These are phyloP conservation scores for Andricus quercusramuli DNA, from an alignment of 2,888 invertebrate genomes.

Conservation along the genomic window DNA sequence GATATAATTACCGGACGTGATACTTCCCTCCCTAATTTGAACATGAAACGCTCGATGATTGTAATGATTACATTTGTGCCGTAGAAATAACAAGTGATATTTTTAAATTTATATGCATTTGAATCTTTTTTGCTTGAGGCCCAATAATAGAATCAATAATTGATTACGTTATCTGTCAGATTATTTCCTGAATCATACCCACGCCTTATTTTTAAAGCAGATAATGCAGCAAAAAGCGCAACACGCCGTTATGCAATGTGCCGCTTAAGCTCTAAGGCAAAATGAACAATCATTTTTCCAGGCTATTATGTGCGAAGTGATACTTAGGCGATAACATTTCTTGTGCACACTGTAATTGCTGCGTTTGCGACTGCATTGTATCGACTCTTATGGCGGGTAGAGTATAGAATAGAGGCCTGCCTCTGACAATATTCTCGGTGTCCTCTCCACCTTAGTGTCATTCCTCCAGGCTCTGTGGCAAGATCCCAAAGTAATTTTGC, in stretches of 20 bases:
- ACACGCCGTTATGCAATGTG: not conserved
- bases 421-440: conserved; percentile 12
- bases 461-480: conserved; percentile 12
- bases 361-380: conserved; percentile 22
- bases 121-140: no score
- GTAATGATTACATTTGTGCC: no score
- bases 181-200: no score
- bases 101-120: no score
- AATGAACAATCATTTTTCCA: not conserved
- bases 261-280: not conserved
- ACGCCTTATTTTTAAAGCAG: not conserved
- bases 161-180: no score
- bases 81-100: no score
- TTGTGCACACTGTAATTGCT: conserved; percentile 18
- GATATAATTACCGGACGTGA: no score
- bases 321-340: not conserved
- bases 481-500: conserved; percentile 27
- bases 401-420: not conserved
- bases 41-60: no score
- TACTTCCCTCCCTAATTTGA: not conserved
- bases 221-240: no score
- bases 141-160: no score
- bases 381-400: conserved; percentile 11
- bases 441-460: not conserved
- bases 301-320: conserved; percentile 4